These are phyloP conservation scores for Cirrhinus molitorella DNA, from an alignment of 2,797 vertebrate genomes.

Conservation along the genomic window DNA sequence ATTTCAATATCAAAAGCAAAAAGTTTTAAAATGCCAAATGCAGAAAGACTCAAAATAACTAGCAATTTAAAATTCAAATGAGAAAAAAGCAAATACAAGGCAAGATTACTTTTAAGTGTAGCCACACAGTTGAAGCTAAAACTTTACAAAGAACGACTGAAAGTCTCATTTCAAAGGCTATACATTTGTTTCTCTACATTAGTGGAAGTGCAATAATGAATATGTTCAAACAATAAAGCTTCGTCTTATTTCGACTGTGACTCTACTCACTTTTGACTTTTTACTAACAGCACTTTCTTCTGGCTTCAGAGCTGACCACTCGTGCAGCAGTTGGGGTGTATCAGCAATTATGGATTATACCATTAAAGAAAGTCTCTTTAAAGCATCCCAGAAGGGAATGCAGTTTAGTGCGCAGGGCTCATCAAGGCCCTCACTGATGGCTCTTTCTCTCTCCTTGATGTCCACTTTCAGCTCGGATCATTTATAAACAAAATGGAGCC, in stretches of 20 bases:
- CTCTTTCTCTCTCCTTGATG: slow-evolving; percentile 52
- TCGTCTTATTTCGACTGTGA: neutral
- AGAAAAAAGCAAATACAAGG: neutral
- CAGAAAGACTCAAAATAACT: neutral
- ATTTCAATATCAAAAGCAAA: neutral
- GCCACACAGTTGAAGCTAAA: neutral
- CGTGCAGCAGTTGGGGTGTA: slow-evolving; percentile 22
- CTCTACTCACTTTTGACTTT: neutral
- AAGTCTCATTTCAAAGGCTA: neutral
- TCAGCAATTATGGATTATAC: slow-evolving; percentile 52
- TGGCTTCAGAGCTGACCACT: slow-evolving; percentile 26
- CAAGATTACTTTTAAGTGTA: neutral
- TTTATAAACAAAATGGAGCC: slow-evolving; percentile 54
- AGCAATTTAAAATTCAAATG: neutral
- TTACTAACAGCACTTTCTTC: slow-evolving; percentile 15
- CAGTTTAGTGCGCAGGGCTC: slow-evolving; percentile 42
- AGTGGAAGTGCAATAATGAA: slow-evolving; percentile 25
- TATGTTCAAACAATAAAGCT: slow-evolving; percentile 32
- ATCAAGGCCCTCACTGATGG: slow-evolving; percentile 52
- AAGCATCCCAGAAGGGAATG: slow-evolving; percentile 52
- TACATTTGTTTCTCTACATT: slow-evolving; percentile 14
- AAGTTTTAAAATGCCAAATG: neutral
- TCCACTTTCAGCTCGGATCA: slow-evolving; percentile 44
- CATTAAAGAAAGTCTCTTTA: slow-evolving; percentile 50
- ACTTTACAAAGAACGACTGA: neutral